Base-by-base conservation (phyloP, 2,888 invertebrate genomes). In the Cheilosia vernalis region DNA sequence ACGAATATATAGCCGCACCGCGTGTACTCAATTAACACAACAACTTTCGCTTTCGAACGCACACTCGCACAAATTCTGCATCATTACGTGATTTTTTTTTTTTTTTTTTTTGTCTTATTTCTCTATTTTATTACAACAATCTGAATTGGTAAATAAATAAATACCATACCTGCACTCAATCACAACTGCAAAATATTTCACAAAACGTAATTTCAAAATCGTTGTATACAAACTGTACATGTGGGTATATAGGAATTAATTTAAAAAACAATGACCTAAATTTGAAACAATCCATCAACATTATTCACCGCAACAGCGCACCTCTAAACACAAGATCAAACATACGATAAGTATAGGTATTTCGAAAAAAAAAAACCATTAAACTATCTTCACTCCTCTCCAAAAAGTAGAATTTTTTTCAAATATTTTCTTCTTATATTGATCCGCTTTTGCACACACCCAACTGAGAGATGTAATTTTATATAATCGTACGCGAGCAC, bases 261-360 rank as follows among this genome's bases (percentile, higher is more conserved):
- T 70, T 47, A 60, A 61, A 81, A 79, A 85, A 72, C 85, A 85
- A 77, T 85, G 85, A 85, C 85, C 85, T 77, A 85, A 81, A 85
- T 85, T 77, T 81, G 73, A 85, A 72, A 85, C 85, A 77, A 85
- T 85, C 72, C 81, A 81, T 85, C 81, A 81, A 81, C 81, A 77
- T 81, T 70, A 72, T 85, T 66, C 77, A 81, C 85, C 85, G 56
- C 76, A 79, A 70, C 76, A 76, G 70, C 76, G 70, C 76, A 80
- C 63, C 73, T 80, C 64, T 72, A 70, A 80, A 76, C 55, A 80
- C 72, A 80, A 70, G 66, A 85, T 81, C 72, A 81, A 81, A 84
- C 84, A 84, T 13, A 37, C 37, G 37, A 37, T 13, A 37, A 37
- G 37, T 37, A 21, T 21, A 74, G 70, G 70, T 69, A 56, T 21